phyloP scores from a whole-genome alignment of 2,113 vertebrate species.

The Canis aureus region DNA sequence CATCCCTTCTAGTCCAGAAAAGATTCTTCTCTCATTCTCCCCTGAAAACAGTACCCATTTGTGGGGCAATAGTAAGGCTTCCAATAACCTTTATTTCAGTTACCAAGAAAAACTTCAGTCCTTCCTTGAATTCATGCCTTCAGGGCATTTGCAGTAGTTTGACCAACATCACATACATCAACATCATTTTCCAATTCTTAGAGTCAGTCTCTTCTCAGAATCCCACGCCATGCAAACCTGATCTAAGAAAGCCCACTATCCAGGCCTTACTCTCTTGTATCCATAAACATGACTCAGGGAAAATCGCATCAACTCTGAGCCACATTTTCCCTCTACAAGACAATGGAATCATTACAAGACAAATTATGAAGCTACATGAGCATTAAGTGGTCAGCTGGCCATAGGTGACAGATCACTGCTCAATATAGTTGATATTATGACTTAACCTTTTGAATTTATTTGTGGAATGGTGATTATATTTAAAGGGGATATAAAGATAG shows the following conservation, averaged over 20 bases:
- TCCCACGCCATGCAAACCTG: not conserved
- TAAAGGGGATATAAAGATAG: not conserved
- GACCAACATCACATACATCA: not conserved
- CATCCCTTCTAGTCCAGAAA: not conserved
- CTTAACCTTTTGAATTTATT: not conserved
- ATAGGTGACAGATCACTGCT: not conserved
- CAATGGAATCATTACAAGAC: not conserved
- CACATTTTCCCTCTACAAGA: not conserved
- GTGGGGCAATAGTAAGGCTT: not conserved
- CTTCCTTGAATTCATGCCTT: not conserved
- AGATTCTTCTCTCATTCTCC: not conserved
- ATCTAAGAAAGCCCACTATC: not conserved
- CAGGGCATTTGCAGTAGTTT: not conserved
- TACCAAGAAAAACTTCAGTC: not conserved
- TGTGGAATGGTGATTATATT: not conserved
- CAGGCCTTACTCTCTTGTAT: not conserved
- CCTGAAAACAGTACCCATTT: not conserved
- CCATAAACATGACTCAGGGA: not conserved
- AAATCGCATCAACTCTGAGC: not conserved
- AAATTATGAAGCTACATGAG: not conserved
- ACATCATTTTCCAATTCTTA: not conserved
- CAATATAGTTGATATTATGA: not conserved
- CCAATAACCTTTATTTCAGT: not conserved
- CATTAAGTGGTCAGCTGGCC: not conserved
- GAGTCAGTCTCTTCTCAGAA: not conserved